Evolutionary conservation across 2,888 invertebrate species (phyloP).

Genomic region (Onthophagus sagittarius): DNA sequence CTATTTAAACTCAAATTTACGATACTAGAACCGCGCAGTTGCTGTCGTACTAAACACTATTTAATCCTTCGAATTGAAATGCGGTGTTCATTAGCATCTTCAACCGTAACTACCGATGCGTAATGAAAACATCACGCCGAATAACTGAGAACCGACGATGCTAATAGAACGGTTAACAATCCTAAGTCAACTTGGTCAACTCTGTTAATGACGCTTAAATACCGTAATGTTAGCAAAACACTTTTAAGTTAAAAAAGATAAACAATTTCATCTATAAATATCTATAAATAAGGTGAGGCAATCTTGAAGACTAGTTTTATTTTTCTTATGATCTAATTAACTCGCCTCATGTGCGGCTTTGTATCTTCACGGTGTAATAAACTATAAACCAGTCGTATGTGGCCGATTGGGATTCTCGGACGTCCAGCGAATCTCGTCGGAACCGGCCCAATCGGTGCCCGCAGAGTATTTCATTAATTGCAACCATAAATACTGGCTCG

Average conservation of each 20-base stretch:
- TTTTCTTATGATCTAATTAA: background rate
- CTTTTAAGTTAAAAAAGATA: background rate
- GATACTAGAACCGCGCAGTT: background rate
- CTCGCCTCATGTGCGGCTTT: background rate
- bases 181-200: background rate
- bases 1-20: background rate
- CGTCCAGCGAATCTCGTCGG: constrained; percentile 7
- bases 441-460: constrained; percentile 19
- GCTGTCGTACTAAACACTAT: background rate
- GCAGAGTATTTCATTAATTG: constrained; percentile 23
- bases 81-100: background rate
- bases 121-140: background rate
- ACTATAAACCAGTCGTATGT: constrained; percentile 24
- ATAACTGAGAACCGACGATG: background rate
- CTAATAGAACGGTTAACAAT: background rate
- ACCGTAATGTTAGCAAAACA: background rate
- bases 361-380: background rate
- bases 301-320: background rate
- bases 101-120: background rate
- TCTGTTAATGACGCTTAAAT: background rate
- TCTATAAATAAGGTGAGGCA: too few species aligned
- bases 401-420: constrained; percentile 20
- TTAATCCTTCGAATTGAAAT: background rate
- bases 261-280: background rate
- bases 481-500: constrained; percentile 20